Evolutionary conservation across 2,797 vertebrate species (phyloP).

Genomic region (Myotis planiceps): DNA sequence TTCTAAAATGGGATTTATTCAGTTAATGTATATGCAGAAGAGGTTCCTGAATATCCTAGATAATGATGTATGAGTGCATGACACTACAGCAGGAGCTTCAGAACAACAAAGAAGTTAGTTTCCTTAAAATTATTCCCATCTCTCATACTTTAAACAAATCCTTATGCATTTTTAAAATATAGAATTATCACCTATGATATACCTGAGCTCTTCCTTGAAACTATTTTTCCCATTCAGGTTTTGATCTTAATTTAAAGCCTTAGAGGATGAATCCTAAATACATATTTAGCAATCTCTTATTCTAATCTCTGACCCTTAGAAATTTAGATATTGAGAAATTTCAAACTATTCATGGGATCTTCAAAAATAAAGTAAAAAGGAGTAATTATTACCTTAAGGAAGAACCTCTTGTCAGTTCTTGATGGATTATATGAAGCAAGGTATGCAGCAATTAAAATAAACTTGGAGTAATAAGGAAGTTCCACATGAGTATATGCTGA

Average conservation of each 20-base stretch:
- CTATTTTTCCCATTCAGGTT: neutral
- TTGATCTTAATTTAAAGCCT: neutral
- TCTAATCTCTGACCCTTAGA: constrained; percentile 16
- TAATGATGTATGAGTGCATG: neutral
- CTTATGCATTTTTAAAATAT: neutral
- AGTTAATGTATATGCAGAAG: neutral
- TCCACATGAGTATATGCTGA: constrained; percentile 96
- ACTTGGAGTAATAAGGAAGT: constrained; percentile 98
- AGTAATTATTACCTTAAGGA: constrained; percentile 92
- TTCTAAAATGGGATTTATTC: neutral
- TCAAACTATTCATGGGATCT: constrained; percentile 4
- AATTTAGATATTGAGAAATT: constrained; percentile 27
- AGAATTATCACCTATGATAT: neutral
- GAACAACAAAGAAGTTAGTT: neutral
- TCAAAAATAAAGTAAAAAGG: constrained; percentile 19
- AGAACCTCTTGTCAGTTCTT: constrained; percentile 97
- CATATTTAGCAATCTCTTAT: neutral
- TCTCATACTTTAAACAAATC: neutral
- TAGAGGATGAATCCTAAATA: neutral
- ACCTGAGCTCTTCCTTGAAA: neutral
- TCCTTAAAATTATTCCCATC: neutral
- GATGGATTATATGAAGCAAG: constrained; percentile 97
- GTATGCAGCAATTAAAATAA: constrained; percentile 97
- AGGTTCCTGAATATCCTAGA: neutral
- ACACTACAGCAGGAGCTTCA: neutral